Conservation (phyloP, 2,888 invertebrate genomes). For the Xanthia togata region DNA sequence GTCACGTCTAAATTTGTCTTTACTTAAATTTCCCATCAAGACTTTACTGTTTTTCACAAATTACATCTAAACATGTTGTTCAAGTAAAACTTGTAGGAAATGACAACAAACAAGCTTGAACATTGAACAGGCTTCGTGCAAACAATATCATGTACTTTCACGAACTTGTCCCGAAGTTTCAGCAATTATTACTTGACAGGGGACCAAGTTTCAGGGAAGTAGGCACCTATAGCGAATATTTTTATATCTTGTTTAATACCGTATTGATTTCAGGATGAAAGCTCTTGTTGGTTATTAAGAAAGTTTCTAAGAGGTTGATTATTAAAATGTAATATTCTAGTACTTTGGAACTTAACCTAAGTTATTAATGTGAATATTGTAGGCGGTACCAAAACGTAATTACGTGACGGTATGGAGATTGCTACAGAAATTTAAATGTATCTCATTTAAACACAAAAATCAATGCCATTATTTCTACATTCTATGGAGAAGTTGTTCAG, state of each 20-base stretch:
- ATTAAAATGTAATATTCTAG: conserved; percentile 13
- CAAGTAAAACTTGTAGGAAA: conserved; percentile 47
- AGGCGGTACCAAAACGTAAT: neutral
- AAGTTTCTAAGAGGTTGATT: conserved; percentile 31
- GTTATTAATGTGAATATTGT: conserved; percentile 1
- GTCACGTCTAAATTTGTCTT: neutral
- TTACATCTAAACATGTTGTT: conserved; percentile 35
- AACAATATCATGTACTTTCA: conserved; percentile 63
- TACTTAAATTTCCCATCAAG: conserved; percentile 3
- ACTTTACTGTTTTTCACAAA: conserved; percentile 23
- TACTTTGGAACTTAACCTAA: neutral
- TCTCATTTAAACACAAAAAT: neutral
- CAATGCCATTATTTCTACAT: neutral
- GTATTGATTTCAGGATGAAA: conserved; percentile 47
- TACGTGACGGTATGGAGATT: neutral
- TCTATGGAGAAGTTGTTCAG: neutral
- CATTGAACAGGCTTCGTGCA: conserved; percentile 50
- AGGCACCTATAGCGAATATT: conserved; percentile 37
- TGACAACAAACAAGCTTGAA: conserved; percentile 57
- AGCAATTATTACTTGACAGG: conserved; percentile 63
- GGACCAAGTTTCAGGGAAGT: conserved; percentile 42
- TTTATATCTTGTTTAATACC: conserved; percentile 56
- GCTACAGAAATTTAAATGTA: neutral
- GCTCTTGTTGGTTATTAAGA: conserved; percentile 23
- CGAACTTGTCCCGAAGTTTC: conserved; percentile 51